phyloP scores from a whole-genome alignment of 2,113 vertebrate species.

The Psilopsiagon aymara region DNA sequence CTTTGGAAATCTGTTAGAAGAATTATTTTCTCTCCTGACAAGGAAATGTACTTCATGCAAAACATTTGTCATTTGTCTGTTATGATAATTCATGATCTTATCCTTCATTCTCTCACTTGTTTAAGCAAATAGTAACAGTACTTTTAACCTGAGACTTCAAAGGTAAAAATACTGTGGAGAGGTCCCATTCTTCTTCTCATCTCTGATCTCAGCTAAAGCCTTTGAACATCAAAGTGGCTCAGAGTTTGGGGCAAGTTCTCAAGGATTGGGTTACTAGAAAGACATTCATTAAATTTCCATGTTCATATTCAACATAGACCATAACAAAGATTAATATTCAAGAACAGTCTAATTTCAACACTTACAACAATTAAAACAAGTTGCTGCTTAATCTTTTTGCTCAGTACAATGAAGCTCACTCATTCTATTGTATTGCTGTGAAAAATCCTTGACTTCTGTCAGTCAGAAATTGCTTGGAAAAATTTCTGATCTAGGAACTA shows the following conservation, averaged over 20 bases:
- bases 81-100: conserved; percentile 58
- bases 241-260: conserved; percentile 54
- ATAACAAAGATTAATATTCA: conserved; percentile 43
- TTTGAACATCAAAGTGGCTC: conserved; percentile 55
- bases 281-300: conserved; percentile 37
- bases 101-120: conserved; percentile 29
- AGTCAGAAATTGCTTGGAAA: conserved; percentile 7
- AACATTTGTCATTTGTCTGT: conserved; percentile 52
- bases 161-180: conserved; percentile 49
- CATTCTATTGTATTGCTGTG: background rate
- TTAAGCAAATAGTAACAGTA: conserved; percentile 46
- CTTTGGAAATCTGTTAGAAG: conserved; percentile 35
- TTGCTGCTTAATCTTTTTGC: conserved; percentile 31
- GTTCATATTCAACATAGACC: background rate
- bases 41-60: conserved; percentile 49
- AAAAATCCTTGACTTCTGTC: conserved; percentile 1
- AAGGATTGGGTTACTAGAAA: conserved; percentile 17
- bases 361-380: conserved; percentile 20
- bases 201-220: conserved; percentile 53
- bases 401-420: background rate
- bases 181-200: conserved; percentile 17
- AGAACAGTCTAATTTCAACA: background rate
- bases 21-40: background rate
- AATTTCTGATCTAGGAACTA: background rate
- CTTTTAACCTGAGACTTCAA: conserved; percentile 65